phyloP scores from a whole-genome alignment of 2,113 vertebrate genomes.

The Clarias magur region DNA sequence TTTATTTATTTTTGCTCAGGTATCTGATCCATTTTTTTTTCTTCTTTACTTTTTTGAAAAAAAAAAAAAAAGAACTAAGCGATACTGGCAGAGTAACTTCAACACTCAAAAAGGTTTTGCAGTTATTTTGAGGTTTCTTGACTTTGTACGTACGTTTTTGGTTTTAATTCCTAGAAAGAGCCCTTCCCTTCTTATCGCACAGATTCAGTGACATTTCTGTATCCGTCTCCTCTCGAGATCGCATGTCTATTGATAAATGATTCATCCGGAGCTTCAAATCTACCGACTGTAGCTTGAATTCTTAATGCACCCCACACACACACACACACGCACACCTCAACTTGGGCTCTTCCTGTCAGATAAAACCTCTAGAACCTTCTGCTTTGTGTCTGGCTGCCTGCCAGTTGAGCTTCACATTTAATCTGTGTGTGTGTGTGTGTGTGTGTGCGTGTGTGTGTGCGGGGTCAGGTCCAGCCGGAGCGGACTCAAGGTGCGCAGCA shows the following conservation, averaged over 20 bases:
- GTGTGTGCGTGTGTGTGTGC: conserved; percentile 19
- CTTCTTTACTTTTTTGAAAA: no score
- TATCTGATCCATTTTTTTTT: no score
- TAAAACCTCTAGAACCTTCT: conserved; percentile 23
- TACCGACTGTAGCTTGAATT: conserved; percentile 8
- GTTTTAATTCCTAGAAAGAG: background rate
- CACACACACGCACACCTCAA: background rate
- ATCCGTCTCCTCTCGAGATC: background rate
- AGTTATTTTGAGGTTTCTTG: background rate
- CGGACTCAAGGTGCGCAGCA: conserved; percentile 64
- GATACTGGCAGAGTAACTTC: no score
- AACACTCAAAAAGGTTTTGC: background rate
- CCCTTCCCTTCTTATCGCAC: background rate
- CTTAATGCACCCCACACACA: background rate
- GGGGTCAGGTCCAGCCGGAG: conserved; percentile 69
- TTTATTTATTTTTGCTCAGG: no score
- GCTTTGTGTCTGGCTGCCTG: conserved; percentile 34
- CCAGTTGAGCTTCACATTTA: conserved; percentile 16
- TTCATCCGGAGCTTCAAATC: background rate
- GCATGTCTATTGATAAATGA: background rate
- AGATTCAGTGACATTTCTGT: background rate
- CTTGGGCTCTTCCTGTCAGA: background rate
- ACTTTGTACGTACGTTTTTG: background rate
- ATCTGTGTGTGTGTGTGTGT: conserved; percentile 23
- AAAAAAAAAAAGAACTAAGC: no score